Conservation (phyloP, 2,888 invertebrate species). For the Meta bourneti region DNA sequence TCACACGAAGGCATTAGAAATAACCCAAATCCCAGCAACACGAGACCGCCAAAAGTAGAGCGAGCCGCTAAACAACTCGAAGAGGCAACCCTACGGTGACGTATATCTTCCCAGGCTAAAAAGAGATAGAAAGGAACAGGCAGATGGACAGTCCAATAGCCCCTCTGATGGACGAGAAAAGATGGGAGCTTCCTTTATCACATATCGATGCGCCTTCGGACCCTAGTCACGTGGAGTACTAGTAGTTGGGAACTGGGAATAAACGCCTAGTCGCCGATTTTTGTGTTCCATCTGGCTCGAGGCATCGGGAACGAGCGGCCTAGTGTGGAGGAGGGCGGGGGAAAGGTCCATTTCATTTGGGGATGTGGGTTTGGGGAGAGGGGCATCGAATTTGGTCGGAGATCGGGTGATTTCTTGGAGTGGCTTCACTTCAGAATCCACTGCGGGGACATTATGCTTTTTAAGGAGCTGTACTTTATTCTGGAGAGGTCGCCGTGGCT, state of each 20-base stretch:
- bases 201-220: conserved; percentile 8
- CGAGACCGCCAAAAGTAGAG: background rate
- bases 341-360: too few species aligned
- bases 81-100: background rate
- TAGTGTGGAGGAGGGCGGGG: too few species aligned
- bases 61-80: background rate
- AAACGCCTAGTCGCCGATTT: conserved; percentile 1
- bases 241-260: conserved; percentile 30
- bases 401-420: too few species aligned
- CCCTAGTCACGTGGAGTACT: conserved; percentile 3
- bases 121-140: conserved; percentile 35
- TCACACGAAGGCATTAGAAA: too few species aligned
- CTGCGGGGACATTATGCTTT: too few species aligned
- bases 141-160: conserved; percentile 65
- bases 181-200: conserved; percentile 25
- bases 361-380: too few species aligned
- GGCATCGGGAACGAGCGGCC: too few species aligned
- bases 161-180: conserved; percentile 24
- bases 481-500: too few species aligned
- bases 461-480: too few species aligned
- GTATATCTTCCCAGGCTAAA: conserved; percentile 16
- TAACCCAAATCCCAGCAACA: background rate
- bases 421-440: too few species aligned
- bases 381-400: too few species aligned
- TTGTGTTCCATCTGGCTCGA: too few species aligned